These are phyloP conservation scores for Sinosuthora webbiana DNA, from an alignment of 2,113 vertebrate genomes.

Conservation along the genomic window DNA sequence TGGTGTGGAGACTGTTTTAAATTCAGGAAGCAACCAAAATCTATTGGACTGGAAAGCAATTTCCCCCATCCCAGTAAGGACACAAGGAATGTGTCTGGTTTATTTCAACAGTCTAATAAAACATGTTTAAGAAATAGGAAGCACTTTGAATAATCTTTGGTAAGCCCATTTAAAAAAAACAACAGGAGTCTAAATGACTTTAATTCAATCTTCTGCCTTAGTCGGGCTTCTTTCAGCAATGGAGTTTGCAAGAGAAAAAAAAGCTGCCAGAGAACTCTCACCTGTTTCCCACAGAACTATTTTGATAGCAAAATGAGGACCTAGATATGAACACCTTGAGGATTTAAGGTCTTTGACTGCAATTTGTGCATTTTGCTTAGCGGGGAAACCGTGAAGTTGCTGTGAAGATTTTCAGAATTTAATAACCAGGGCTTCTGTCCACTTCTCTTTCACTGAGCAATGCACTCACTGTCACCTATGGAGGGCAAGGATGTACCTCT, in stretches of 20 bases:
- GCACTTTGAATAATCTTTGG: not conserved
- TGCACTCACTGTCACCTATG: not conserved
- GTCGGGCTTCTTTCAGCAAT: not conserved
- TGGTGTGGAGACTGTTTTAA: not conserved
- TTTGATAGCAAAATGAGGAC: not conserved
- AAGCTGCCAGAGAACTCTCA: rapidly evolving
- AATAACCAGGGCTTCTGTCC: not conserved
- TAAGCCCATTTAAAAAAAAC: not conserved
- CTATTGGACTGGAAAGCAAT: not conserved
- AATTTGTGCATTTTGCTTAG: not conserved
- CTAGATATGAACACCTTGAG: not conserved
- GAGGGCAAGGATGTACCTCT: not conserved
- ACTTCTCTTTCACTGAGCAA: not conserved
- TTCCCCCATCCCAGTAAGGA: not conserved
- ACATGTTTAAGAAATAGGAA: not conserved
- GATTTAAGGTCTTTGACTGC: not conserved
- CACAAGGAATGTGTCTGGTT: not conserved
- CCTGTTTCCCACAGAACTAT: not conserved
- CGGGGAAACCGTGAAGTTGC: not conserved
- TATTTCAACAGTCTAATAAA: not conserved
- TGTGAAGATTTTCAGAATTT: not conserved
- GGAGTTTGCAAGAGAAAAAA: not conserved
- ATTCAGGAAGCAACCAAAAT: not conserved
- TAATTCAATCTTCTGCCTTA: not conserved
- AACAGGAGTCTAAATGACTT: not conserved